Percentiles rank a stretch among this genome's conserved stretches.
Conservation (phyloP, 2,797 vertebrate genomes). For the Loris lydekkerianus region DNA sequence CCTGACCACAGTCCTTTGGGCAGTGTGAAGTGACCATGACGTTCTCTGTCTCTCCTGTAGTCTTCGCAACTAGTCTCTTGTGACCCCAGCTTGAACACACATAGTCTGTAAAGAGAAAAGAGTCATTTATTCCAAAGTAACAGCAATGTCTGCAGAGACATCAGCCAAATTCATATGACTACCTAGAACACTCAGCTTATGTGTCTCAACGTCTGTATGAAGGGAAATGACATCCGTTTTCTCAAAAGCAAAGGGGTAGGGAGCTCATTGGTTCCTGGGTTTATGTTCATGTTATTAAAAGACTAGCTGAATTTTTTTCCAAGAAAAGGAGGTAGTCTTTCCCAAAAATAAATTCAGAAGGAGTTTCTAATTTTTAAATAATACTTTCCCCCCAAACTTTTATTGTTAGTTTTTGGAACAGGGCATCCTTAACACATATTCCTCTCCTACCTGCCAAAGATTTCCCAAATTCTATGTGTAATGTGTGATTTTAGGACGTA, state of each 20-base stretch:
- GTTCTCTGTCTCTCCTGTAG: neutral
- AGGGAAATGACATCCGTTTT: neutral
- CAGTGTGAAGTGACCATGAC: neutral
- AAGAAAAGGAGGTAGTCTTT: conserved; percentile 9
- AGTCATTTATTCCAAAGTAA: neutral
- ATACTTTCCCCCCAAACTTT: neutral
- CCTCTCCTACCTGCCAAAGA: neutral
- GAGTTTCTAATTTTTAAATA: neutral
- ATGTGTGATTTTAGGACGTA: neutral
- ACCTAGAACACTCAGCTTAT: conserved; percentile 1
- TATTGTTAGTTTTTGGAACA: neutral
- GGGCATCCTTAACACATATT: neutral
- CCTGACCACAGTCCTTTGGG: neutral
- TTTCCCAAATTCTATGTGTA: neutral
- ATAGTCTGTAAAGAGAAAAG: neutral
- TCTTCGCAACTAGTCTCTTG: neutral
- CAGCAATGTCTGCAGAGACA: neutral
- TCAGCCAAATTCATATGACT: neutral
- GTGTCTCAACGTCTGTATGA: neutral
- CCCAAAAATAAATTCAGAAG: neutral
- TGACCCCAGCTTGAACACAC: neutral
- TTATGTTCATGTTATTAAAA: conserved; percentile 34
- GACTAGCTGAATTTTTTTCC: neutral
- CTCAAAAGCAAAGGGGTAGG: neutral
- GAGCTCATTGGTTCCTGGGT: neutral